phyloP scores from a whole-genome alignment of 2,797 vertebrate genomes.

The Poecilia picta region DNA sequence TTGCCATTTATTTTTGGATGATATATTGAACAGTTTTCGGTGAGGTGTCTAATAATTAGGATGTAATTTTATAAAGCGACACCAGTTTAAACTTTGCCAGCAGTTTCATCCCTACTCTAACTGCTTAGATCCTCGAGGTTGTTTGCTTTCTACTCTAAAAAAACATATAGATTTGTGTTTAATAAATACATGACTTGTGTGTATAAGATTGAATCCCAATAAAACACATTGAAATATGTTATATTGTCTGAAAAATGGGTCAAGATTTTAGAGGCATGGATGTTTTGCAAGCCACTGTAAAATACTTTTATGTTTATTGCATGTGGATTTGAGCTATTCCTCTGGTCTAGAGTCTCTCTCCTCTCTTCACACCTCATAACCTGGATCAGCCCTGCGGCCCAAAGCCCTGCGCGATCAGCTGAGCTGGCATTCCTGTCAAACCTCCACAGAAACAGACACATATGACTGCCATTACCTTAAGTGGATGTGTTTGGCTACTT shows the following conservation, averaged over 20 bases:
- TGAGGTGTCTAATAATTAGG: background rate
- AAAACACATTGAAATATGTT: background rate
- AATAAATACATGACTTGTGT: background rate
- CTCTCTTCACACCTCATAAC: conserved; percentile 40
- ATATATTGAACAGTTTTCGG: background rate
- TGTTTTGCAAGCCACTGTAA: background rate
- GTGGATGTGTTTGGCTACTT: conserved; percentile 69
- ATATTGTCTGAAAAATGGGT: background rate
- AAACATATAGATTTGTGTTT: background rate
- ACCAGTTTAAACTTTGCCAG: background rate
- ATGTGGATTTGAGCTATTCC: conserved; percentile 45
- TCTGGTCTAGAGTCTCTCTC: conserved; percentile 29
- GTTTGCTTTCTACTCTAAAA: background rate
- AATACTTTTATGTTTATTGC: conserved; percentile 43
- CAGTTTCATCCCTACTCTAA: background rate
- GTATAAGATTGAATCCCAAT: background rate
- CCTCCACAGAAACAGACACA: conserved; percentile 60
- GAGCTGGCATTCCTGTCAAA: conserved; percentile 75
- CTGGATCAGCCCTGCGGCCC: conserved; percentile 32
- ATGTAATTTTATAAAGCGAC: background rate
- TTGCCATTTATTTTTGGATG: conserved; percentile 16
- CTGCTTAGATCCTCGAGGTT: background rate
- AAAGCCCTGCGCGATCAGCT: conserved; percentile 44
- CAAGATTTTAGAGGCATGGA: background rate
- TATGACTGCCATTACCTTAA: conserved; percentile 75